Conservation (phyloP, 1,140 invertebrate genomes). For the Papilio helenus region DNA sequence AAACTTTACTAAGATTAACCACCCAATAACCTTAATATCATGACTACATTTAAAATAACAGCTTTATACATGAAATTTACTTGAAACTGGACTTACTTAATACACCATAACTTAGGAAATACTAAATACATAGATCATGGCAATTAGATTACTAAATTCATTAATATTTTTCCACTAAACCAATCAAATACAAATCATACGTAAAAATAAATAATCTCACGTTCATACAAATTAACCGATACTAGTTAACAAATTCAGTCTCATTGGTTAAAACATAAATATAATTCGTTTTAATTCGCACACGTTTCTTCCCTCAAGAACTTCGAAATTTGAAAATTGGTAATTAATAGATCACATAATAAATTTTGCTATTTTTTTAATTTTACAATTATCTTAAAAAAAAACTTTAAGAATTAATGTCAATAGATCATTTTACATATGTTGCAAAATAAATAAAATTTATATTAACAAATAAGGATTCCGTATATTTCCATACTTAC, state of each 20-base stretch:
- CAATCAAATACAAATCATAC: constrained; percentile 54
- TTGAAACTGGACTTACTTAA: constrained; percentile 36
- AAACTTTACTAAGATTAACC: neutral
- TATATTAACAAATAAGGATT: neutral
- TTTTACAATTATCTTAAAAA: neutral
- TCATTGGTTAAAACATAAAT: constrained; percentile 74
- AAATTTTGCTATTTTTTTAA: neutral
- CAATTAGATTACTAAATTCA: constrained; percentile 55
- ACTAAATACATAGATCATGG: constrained; percentile 55
- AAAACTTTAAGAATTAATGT: neutral
- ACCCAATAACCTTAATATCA: neutral
- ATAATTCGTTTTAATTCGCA: constrained; percentile 55
- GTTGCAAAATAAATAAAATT: constrained; percentile 18
- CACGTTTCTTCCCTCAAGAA: constrained; percentile 70
- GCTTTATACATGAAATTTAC: constrained; percentile 34
- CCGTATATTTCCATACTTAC: neutral
- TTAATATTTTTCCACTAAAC: constrained; percentile 56
- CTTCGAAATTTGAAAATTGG: constrained; percentile 40
- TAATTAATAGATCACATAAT: constrained; percentile 38
- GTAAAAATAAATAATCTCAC: constrained; percentile 77
- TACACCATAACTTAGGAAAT: constrained; percentile 38
- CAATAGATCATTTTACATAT: constrained; percentile 18
- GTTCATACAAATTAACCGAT: constrained; percentile 59
- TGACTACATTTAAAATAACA: constrained; percentile 24
- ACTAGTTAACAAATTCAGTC: constrained; percentile 79